Base-by-base conservation (phyloP, 2,888 invertebrate genomes). In the Anthoptus insignis region DNA sequence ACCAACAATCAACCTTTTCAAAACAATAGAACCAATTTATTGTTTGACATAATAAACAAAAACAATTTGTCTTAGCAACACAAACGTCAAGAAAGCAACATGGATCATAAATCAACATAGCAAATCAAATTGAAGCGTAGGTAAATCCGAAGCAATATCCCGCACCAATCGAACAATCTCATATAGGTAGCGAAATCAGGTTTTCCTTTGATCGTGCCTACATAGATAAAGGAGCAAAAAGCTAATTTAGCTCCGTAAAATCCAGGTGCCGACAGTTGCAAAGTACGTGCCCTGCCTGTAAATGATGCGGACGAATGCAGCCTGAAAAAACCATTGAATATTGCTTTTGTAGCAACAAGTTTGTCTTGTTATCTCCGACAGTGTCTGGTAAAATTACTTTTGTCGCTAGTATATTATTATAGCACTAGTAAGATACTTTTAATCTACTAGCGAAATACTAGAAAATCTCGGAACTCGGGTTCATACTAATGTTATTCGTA, bases 201-300 rank as follows among this genome's bases (percentile, higher is more conserved):
- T 42, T 42, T 58, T 32, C 52, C 32, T 64, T 64, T 58, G 64
- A 64, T 64, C 57, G 52, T 58, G 52, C 42, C 50, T 50, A n/a
- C n/a, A 64, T 32, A 42, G 57, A 64, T 64, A 64, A 64, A 58
- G 57, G 54, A 63, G 32, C 57, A 67, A 71, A 71, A 70, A 71
- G 59, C 65, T 72, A 68, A 68, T 69, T 67, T 68, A 37, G 61
- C 64, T 63, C 50, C 57, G 42, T 57, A 56, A 64, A 59, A 59
- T 45, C 59, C 66, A 64, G 66, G 66, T 64, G 66, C 56, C 64
- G 64, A 59, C 53, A 56, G 59, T 59, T 59, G 59, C 54, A 63
- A 66, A 66, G 64, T 54, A 64, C 66, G 66, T 67, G 66, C 19
- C 59, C 29, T n/a, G 66, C 56, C 42, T 67, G 34, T 50, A 64